Base-by-base conservation (phyloP, 2,888 invertebrate genomes). In the Acanthosepion pharaonis region DNA sequence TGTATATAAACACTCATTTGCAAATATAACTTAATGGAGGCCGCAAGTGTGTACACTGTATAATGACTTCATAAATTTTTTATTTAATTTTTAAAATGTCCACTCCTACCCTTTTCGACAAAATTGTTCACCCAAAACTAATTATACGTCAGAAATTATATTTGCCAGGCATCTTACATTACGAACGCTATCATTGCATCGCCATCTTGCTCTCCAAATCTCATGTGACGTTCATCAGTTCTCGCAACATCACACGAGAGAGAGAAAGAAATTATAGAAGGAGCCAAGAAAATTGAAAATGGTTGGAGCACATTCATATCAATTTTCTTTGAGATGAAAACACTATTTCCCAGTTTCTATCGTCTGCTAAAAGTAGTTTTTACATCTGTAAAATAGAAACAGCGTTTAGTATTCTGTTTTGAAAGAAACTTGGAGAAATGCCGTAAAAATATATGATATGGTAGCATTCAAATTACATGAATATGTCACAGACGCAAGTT, bases 91-190 rank as follows among this genome's bases (percentile, higher is more conserved):
- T 78, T 9, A 78, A 78, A 78, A 64, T 9, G 64, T 78, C 59
- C 78, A n/a, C 78, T 15, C n/a, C 78, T 11, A n/a, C 28, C 78
- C n/a, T 78, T n/a, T n/a, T 78, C 78, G 78, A n/a, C 78, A 78
- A 78, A n/a, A 78, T 18, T 15, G 78, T 78, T 78, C 78, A n/a
- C 78, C 78, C 78, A 28, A 78, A 78, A 78, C 78, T 78, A 78
- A 78, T 78, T 78, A 78, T 78, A 78, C 78, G 78, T 78, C 78
- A 78, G n/a, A 78, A 78, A 78, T 78, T 78, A 78, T 78, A n/a
- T 78, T 78, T 78, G 78, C 78, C 18, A 5, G 28, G 8, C 78
- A 78, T 78, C n/a, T 78, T 78, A 78, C 78, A 78, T n/a, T n/a
- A n/a, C n/a, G 78, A 18, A 28, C 78, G 78, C 64, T 25, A 25